phyloP scores from a whole-genome alignment of 2,888 invertebrate species.

The Heliconius erato region DNA sequence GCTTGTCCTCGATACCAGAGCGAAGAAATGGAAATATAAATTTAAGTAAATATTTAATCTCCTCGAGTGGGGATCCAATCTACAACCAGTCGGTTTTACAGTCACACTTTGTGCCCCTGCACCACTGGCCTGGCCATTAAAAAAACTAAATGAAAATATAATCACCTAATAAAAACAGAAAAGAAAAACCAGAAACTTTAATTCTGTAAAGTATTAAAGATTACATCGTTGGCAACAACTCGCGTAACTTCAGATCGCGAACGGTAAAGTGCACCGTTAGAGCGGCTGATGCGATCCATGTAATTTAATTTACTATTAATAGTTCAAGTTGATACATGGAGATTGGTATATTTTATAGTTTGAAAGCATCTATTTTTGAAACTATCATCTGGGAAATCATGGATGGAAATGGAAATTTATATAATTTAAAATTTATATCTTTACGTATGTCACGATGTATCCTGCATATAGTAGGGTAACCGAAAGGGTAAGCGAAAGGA shows the following conservation, averaged over 20 bases:
- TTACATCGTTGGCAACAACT: constrained; percentile 20
- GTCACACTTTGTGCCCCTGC: too few relatives aligned
- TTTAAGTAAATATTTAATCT: too few relatives aligned
- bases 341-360: background rate
- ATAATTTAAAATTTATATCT: background rate
- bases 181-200: background rate
- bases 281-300: constrained; percentile 9
- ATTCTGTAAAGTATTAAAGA: background rate
- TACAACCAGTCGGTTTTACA: too few relatives aligned
- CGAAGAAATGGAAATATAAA: too few relatives aligned
- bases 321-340: background rate
- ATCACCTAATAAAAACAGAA: background rate
- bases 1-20: too few relatives aligned
- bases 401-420: background rate
- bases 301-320: constrained; percentile 7
- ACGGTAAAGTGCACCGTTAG: constrained; percentile 21
- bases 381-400: background rate
- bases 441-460: too few relatives aligned
- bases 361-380: background rate
- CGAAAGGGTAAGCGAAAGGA: too few relatives aligned
- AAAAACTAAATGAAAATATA: too few relatives aligned
- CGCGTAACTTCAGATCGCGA: constrained; percentile 6
- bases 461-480: too few relatives aligned
- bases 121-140: too few relatives aligned
- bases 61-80: too few relatives aligned